phyloP scores from a whole-genome alignment of 2,797 vertebrate genomes.

The Parauchenoglanis ngamensis region DNA sequence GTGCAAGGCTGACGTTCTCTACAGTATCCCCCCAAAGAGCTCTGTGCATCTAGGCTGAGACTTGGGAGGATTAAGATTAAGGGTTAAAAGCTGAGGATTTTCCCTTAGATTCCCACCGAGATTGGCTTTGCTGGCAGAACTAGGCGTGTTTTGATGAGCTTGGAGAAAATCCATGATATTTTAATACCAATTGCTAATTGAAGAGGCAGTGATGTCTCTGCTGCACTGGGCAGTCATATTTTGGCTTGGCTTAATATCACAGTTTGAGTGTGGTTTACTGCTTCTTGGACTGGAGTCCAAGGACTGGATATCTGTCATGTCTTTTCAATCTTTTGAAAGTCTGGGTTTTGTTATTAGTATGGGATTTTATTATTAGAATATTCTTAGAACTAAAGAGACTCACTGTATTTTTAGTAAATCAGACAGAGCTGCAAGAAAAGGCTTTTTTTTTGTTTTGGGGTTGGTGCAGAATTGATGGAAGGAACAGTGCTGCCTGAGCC shows the following conservation, averaged over 20 bases:
- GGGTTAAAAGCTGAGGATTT: slow-evolving; percentile 50
- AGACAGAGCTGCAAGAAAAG: not conserved
- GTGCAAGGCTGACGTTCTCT: slow-evolving; percentile 43
- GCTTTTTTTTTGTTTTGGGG: too few species aligned
- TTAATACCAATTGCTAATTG: not conserved
- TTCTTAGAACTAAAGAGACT: not conserved
- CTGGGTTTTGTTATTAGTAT: not conserved
- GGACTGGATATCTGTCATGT: not conserved
- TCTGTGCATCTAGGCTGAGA: slow-evolving; percentile 10
- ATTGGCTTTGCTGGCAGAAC: slow-evolving; percentile 14
- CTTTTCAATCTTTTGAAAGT: not conserved
- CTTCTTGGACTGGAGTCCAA: not conserved
- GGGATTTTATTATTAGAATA: not conserved
- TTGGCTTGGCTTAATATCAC: not conserved
- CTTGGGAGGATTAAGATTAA: slow-evolving; percentile 38
- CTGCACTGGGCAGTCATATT: not conserved
- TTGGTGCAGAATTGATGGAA: not conserved
- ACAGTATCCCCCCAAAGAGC: slow-evolving; percentile 50
- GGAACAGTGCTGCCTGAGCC: not conserved
- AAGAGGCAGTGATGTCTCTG: not conserved
- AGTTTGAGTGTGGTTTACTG: not conserved
- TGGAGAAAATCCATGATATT: slow-evolving; percentile 18
- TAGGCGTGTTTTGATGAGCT: not conserved
- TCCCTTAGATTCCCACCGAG: slow-evolving; percentile 19
- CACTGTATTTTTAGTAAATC: not conserved